phyloP scores from a whole-genome alignment of 2,797 vertebrate genomes.

The Cyclopterus lumpus region DNA sequence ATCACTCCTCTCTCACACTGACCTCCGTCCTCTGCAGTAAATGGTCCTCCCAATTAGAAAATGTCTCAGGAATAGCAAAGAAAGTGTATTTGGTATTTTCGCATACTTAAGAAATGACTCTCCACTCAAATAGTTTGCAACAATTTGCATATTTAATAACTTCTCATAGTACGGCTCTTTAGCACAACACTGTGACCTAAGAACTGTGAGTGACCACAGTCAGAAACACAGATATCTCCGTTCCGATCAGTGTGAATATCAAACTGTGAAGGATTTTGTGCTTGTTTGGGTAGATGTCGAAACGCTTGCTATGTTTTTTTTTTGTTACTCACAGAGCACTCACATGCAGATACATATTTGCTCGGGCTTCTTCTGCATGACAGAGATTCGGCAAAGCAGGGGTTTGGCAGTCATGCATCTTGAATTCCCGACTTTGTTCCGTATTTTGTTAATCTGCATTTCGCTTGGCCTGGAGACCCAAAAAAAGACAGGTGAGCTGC shows the following conservation, averaged over 20 bases:
- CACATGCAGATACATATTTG: slow-evolving; percentile 30
- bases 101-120: not conserved
- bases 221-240: slow-evolving; percentile 18
- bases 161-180: not conserved
- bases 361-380: slow-evolving; percentile 26
- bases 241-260: slow-evolving; percentile 33
- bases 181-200: slow-evolving; percentile 1
- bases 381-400: slow-evolving; percentile 24
- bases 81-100: not conserved
- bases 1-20: slow-evolving; percentile 1
- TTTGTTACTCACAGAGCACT: not conserved
- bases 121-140: not conserved
- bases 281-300: slow-evolving; percentile 52
- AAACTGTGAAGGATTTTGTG: slow-evolving; percentile 26
- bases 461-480: slow-evolving; percentile 19
- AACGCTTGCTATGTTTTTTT: slow-evolving; percentile 28
- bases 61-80: not conserved
- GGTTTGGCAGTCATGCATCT: slow-evolving; percentile 23
- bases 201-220: not conserved
- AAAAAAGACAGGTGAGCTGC: slow-evolving; percentile 43
- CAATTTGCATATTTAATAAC: not conserved
- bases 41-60: not conserved
- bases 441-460: slow-evolving; percentile 32
- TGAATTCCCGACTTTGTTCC: slow-evolving; percentile 14
- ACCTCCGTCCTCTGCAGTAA: not conserved